Conservation (phyloP, 2,888 invertebrate species). For the Drosophila leonis region DNA sequence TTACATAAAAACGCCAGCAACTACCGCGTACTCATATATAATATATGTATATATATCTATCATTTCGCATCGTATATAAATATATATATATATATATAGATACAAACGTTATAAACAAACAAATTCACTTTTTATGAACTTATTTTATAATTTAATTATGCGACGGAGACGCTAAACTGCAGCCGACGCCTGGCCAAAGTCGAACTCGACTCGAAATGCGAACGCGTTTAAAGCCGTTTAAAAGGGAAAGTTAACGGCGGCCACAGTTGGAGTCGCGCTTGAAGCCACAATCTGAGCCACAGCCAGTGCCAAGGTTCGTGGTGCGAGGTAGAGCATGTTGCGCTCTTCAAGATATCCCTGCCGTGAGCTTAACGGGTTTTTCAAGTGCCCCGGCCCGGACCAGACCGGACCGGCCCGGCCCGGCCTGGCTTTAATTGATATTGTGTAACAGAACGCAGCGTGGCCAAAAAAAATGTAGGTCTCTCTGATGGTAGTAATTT, state of each 20-base stretch:
- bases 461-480: constrained; percentile 69
- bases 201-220: constrained; percentile 46
- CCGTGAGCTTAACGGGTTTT: constrained; percentile 72
- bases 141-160: constrained; percentile 81
- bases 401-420: constrained; percentile 22
- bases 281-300: constrained; percentile 17
- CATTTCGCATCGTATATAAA: constrained; percentile 18
- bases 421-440: constrained; percentile 63
- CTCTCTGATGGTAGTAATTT: constrained; percentile 62
- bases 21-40: constrained; percentile 43
- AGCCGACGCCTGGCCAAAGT: constrained; percentile 41
- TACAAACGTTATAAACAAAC: constrained; percentile 66
- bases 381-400: constrained; percentile 59
- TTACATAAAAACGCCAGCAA: constrained; percentile 67
- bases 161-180: constrained; percentile 18
- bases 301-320: constrained; percentile 53
- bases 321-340: constrained; percentile 70
- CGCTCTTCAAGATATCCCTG: constrained; percentile 63
- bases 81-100: constrained; percentile 17
- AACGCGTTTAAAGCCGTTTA: constrained; percentile 73
- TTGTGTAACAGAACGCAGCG: constrained; percentile 80
- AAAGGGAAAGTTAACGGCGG: constrained; percentile 79
- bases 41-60: constrained; percentile 35
- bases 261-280: constrained; percentile 29
- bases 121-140: constrained; percentile 72